These are phyloP conservation scores for Molossus molossus DNA, from an alignment of 2,797 vertebrate genomes.

Conservation along the genomic window DNA sequence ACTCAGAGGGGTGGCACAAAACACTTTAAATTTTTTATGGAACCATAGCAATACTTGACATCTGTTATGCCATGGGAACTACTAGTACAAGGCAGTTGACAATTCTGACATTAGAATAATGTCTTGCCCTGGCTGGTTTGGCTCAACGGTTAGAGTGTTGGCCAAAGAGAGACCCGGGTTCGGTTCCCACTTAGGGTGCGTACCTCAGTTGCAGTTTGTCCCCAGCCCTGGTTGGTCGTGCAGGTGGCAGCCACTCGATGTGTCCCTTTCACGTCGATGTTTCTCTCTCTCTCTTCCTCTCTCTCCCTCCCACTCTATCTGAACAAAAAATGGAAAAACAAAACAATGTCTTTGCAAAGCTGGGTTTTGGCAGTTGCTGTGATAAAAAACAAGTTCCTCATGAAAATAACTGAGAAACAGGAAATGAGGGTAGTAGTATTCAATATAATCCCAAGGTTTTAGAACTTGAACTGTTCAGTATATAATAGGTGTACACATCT, in stretches of 20 bases:
- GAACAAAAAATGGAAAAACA: neutral
- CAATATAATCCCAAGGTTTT: neutral
- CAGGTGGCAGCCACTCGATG: too few relatives aligned
- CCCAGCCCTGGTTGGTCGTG: too few relatives aligned
- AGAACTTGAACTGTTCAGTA: neutral
- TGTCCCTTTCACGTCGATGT: too few relatives aligned
- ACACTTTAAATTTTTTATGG: neutral
- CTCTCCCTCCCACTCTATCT: too few relatives aligned
- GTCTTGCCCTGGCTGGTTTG: neutral
- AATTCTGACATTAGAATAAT: neutral
- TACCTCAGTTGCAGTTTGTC: too few relatives aligned
- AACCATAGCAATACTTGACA: neutral
- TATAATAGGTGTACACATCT: neutral
- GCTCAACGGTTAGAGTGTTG: too few relatives aligned
- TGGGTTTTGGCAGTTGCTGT: neutral
- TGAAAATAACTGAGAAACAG: neutral
- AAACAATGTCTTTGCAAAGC: conserved; percentile 9
- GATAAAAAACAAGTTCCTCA: conserved; percentile 21
- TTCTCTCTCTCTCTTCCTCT: too few relatives aligned
- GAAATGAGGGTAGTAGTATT: neutral
- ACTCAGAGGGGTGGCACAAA: neutral
- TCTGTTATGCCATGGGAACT: neutral
- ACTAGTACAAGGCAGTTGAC: neutral
- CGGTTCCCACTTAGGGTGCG: too few relatives aligned
- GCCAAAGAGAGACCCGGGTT: too few relatives aligned